phyloP scores from a whole-genome alignment of 2,113 vertebrate species.

The Xenus cinereus region DNA sequence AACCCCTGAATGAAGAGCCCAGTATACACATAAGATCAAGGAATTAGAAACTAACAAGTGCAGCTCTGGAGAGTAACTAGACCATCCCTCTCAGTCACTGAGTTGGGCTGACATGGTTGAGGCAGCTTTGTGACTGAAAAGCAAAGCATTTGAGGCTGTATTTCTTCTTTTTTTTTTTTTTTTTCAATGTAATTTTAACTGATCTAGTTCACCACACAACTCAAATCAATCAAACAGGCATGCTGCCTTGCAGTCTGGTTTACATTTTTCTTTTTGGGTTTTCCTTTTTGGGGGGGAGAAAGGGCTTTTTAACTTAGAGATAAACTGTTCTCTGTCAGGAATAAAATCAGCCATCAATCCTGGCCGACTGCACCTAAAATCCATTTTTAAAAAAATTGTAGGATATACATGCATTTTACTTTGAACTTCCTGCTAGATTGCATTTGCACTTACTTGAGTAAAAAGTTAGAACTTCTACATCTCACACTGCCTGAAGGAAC shows the following conservation, averaged over 20 bases:
- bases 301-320: neutral
- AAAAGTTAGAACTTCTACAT: neutral
- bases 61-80: neutral
- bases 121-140: neutral
- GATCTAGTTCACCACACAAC: neutral
- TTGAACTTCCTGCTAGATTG: neutral
- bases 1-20: neutral
- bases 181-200: neutral
- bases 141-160: neutral
- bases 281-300: neutral
- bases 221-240: neutral
- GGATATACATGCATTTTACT: neutral
- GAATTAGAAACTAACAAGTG: neutral
- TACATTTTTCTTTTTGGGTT: neutral
- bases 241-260: neutral
- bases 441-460: slow-evolving; percentile 14
- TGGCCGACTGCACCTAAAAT: neutral
- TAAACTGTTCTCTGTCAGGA: neutral
- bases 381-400: neutral
- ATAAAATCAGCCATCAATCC: neutral
- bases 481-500: neutral
- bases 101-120: neutral
- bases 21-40: neutral
- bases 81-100: neutral
- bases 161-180: neutral